Conservation (phyloP, 2,888 invertebrate genomes). For the Bellardia pandia region DNA sequence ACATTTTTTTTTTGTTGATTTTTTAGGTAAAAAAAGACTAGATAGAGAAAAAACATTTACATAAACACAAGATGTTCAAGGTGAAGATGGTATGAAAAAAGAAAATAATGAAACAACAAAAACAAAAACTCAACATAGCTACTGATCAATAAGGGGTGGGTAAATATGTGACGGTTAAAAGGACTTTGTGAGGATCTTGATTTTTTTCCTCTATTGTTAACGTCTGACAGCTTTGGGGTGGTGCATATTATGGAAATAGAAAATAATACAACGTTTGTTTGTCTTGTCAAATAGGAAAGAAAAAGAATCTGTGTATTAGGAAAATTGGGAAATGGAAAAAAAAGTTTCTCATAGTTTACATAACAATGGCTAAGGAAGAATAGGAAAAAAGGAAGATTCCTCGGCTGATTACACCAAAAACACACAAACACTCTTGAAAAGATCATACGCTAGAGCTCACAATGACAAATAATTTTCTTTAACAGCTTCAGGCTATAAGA, state of each 20-base stretch:
- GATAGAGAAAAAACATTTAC: constrained; percentile 54
- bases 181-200: constrained; percentile 66
- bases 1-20: constrained; percentile 10
- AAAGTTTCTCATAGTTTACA: constrained; percentile 73
- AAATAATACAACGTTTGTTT: constrained; percentile 60
- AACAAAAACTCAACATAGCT: constrained; percentile 31
- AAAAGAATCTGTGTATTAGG: constrained; percentile 20
- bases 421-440: constrained; percentile 47
- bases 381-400: constrained; percentile 42
- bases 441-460: background rate
- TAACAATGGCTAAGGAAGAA: constrained; percentile 57
- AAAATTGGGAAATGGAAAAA: constrained; percentile 35
- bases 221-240: constrained; percentile 61
- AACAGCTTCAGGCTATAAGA: constrained; percentile 47
- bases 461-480: constrained; percentile 44
- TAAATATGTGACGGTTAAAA: constrained; percentile 62
- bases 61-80: constrained; percentile 66
- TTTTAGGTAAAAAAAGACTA: constrained; percentile 30
- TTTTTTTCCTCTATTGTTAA: constrained; percentile 47
- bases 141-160: constrained; percentile 58
- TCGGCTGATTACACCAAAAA: constrained; percentile 45
- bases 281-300: constrained; percentile 13
- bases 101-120: constrained; percentile 50
- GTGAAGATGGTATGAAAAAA: constrained; percentile 52
- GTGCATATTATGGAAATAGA: constrained; percentile 56